Evolutionary conservation across 2,888 invertebrate species (phyloP), one percentile per base, ranked within the genome.

Genomic region (Torymus texanus): DNA sequence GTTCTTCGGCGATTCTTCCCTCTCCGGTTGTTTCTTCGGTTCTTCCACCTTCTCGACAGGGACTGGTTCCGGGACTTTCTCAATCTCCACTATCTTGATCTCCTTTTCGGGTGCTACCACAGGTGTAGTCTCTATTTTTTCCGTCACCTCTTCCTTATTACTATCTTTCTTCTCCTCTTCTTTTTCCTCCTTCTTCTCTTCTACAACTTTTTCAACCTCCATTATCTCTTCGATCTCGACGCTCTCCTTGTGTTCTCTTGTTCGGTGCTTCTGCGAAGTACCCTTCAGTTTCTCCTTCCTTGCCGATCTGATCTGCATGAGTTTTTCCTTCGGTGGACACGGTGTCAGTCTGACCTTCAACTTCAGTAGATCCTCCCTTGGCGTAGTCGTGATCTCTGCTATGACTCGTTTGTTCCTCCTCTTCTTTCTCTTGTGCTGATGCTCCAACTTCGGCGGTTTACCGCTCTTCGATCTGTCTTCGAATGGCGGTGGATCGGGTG

Each of bases 341-440:
- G 88, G 88, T 0, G 88, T 88, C 55, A 88, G 72, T 8, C 88
- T 79, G 2, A 88, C 85, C 71, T 88, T 88, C 12, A 88, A 51
- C 58, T 88, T 88, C n/a, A 88, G 67, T 62, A 88, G 78, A 73
- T 88, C 88, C 66, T 88, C 88, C 5, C 87, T 82, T 1, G 88
- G 88, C 1, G 86, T 88, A 0, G 88, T 88, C 1, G 88, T 88
- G 51, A 88, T 88, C 61, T 88, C 88, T 2, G 88, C 88, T n/a
- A 88, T 88, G 5, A 88, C 86, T 0, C 88, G 85, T 61, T 88
- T 88, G 78, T 88, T 88, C 0, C 87, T 84, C 50, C 88, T 87
- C 66, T 86, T 88, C 70, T 84, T 86, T 4, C 86, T 84, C 75
- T 88, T 88, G 68, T 85, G 86, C 8, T 84, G 85, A 50, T 88